Evolutionary conservation across 2,888 invertebrate species (phyloP).

Genomic region (Drosophila birchii): DNA sequence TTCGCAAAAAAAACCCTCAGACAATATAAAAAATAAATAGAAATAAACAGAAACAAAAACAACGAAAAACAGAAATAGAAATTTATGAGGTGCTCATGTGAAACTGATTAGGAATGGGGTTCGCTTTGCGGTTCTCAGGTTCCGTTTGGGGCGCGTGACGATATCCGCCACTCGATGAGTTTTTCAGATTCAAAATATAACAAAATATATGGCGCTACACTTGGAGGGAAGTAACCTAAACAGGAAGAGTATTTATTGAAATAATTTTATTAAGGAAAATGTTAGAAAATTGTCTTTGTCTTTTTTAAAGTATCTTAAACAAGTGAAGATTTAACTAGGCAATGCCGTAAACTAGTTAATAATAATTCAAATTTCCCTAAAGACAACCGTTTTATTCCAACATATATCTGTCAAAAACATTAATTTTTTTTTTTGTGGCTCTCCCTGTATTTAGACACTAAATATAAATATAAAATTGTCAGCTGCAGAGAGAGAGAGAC

Average conservation of each 20-base stretch:
- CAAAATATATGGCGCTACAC: constrained; percentile 2
- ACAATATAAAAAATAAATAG: constrained; percentile 2
- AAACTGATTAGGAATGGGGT: constrained; percentile 72
- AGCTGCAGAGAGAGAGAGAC: constrained; percentile 71
- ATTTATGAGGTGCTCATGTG: constrained; percentile 75
- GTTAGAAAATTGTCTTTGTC: not conserved
- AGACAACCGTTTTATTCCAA: not conserved
- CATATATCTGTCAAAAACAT: constrained; percentile 5
- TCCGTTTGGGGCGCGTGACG: constrained; percentile 39
- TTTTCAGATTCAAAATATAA: constrained; percentile 25
- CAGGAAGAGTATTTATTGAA: not conserved
- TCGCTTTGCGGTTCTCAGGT: constrained; percentile 26
- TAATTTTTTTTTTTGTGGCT: not conserved
- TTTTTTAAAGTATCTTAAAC: no score
- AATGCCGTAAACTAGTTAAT: no score
- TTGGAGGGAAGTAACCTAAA: not conserved
- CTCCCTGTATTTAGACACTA: constrained; percentile 34
- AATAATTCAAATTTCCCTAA: not conserved
- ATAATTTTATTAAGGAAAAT: not conserved
- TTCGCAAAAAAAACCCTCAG: constrained; percentile 24
- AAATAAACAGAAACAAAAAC: constrained; percentile 3
- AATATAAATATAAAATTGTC: constrained; percentile 74
- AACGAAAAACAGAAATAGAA: constrained; percentile 46
- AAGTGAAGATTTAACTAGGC: no score
- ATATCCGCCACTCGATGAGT: constrained; percentile 50